Conservation (phyloP, 2,888 invertebrate genomes). For the Halocaridina rubra region DNA sequence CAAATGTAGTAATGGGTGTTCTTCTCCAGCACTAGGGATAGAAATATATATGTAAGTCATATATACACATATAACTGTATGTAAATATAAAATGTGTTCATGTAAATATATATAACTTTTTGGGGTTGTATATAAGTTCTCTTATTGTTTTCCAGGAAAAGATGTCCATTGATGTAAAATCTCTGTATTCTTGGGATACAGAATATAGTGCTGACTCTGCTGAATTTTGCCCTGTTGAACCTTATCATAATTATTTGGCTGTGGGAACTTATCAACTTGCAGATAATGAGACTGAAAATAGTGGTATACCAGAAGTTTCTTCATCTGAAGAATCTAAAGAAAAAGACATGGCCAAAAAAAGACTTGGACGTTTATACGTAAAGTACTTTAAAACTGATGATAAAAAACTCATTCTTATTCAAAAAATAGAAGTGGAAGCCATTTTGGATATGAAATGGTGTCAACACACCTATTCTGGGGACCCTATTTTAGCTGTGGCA, state of each 20-base stretch:
- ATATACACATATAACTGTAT: neutral
- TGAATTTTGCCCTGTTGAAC: conserved; percentile 86
- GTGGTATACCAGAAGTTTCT: neutral
- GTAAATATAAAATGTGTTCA: neutral
- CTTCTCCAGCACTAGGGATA: neutral
- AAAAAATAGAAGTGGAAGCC: conserved; percentile 77
- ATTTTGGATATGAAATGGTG: conserved; percentile 93
- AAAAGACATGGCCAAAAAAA: conserved; percentile 64
- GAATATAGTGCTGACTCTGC: conserved; percentile 83
- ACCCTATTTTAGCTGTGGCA: conserved; percentile 78
- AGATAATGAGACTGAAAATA: neutral
- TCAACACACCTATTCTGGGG: conserved; percentile 71
- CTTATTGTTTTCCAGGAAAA: neutral
- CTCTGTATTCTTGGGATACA: conserved; percentile 75
- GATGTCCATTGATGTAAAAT: conserved; percentile 31
- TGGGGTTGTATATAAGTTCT: no score
- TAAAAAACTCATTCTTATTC: conserved; percentile 72
- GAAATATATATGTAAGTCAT: neutral
- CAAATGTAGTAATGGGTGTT: no score
- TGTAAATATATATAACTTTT: neutral
- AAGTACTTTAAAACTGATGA: conserved; percentile 72
- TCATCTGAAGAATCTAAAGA: neutral
- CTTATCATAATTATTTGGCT: conserved; percentile 76
- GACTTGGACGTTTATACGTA: conserved; percentile 79
- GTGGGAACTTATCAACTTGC: conserved; percentile 88